A percentile compares a stretch with the other conserved stretches of the same genome.
Evolutionary conservation across 2,888 invertebrate species (phyloP).

Genomic region (Bimastos eiseni): DNA sequence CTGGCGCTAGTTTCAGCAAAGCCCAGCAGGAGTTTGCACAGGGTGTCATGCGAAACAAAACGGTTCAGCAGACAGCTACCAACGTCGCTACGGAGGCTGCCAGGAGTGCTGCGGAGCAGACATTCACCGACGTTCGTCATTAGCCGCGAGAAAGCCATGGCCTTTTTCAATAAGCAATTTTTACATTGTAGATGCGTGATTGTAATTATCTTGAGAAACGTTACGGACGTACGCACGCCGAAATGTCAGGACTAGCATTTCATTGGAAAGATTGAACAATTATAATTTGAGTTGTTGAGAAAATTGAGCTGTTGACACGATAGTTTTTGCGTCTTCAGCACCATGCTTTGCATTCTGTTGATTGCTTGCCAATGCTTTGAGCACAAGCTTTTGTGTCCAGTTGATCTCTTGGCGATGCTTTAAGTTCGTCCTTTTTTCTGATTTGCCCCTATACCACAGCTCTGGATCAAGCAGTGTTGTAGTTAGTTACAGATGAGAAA

Average conservation of each 20-base stretch:
- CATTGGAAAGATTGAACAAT: background rate
- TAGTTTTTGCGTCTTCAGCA: background rate
- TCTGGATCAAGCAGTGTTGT: background rate
- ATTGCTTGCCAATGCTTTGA: background rate
- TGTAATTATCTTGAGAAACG: slow-evolving; percentile 13
- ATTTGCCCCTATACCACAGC: background rate
- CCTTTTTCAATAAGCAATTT: slow-evolving; percentile 13
- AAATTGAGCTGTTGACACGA: background rate
- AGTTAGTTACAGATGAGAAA: background rate
- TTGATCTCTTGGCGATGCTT: background rate
- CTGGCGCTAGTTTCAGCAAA: slow-evolving; percentile 94
- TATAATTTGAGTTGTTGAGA: too few relatives aligned
- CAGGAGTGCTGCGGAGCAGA: slow-evolving; percentile 39
- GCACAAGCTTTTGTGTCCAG: background rate
- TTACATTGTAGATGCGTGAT: background rate
- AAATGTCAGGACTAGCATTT: background rate
- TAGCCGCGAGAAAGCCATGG: background rate
- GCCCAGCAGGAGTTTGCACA: slow-evolving; percentile 96
- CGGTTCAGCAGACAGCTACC: slow-evolving; percentile 86
- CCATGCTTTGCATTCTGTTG: background rate
- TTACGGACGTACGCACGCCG: background rate
- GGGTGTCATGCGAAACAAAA: slow-evolving; percentile 90
- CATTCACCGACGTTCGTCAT: slow-evolving; percentile 13
- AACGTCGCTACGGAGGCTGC: slow-evolving; percentile 81
- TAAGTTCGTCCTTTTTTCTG: background rate